phyloP scores from a whole-genome alignment of 2,113 vertebrate species.

The Protobothrops mucrosquamatus region DNA sequence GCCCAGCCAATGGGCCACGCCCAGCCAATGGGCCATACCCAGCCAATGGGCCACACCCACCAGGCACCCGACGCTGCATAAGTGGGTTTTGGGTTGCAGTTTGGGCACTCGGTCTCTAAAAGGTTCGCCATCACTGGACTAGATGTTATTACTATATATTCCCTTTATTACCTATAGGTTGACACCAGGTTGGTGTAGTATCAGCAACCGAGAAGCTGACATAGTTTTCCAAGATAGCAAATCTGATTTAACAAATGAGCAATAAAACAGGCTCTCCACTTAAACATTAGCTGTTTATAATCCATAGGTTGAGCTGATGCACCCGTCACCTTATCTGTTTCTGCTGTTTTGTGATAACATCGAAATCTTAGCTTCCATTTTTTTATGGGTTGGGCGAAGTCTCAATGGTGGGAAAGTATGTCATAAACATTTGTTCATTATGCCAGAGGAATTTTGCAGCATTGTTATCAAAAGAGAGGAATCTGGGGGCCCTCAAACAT shows the following conservation, averaged over 20 bases:
- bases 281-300: background rate
- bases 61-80: too few species aligned
- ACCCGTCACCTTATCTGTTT: background rate
- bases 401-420: background rate
- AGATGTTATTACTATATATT: background rate
- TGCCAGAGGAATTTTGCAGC: background rate
- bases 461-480: background rate
- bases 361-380: background rate
- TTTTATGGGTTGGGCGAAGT: background rate
- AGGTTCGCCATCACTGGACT: too few species aligned
- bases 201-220: background rate
- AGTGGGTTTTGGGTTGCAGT: too few species aligned
- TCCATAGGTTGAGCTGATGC: background rate
- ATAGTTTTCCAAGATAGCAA: background rate
- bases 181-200: background rate
- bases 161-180: background rate
- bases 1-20: too few species aligned
- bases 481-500: background rate
- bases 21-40: too few species aligned
- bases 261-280: background rate
- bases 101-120: too few species aligned
- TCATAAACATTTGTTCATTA: background rate
- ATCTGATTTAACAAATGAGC: background rate
- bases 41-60: too few species aligned
- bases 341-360: background rate